phyloP scores from a whole-genome alignment of 1,140 invertebrate genomes.

The Heliconius congener region DNA sequence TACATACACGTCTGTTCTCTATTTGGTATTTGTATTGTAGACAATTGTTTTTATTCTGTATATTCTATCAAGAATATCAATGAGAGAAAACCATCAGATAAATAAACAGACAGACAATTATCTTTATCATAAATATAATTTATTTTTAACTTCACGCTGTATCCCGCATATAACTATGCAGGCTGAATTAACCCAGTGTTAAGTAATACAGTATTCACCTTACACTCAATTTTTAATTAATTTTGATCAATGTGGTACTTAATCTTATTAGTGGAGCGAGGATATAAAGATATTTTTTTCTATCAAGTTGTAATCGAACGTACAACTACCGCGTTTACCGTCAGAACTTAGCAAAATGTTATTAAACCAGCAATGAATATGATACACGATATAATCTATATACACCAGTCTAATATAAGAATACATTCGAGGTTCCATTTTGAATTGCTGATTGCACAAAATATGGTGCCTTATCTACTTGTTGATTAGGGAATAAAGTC shows the following conservation, averaged over 20 bases:
- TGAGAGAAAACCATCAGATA: too few relatives aligned
- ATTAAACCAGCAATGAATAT: slow-evolving; percentile 7
- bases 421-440: slow-evolving; percentile 28
- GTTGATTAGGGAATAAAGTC: slow-evolving; percentile 42
- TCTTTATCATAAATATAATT: too few relatives aligned
- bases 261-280: neutral
- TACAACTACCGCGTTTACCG: neutral
- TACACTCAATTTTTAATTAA: too few relatives aligned
- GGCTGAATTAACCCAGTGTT: too few relatives aligned
- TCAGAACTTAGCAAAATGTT: neutral
- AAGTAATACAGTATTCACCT: too few relatives aligned
- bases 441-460: slow-evolving; percentile 47
- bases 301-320: neutral
- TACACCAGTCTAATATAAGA: neutral
- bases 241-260: neutral
- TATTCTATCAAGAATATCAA: too few relatives aligned
- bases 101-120: too few relatives aligned
- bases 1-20: too few relatives aligned
- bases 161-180: too few relatives aligned
- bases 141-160: too few relatives aligned
- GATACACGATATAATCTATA: neutral
- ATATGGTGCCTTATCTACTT: slow-evolving; percentile 38
- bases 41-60: too few relatives aligned
- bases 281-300: neutral
- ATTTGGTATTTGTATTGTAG: too few relatives aligned